A percentile compares a stretch with the other conserved stretches of the same genome.
phyloP scores from a whole-genome alignment of 2,113 vertebrate genomes.

The rat (Rattus norvegicus) region GRCr8 NC_086032.1:4327501-4328000 shows the following conservation, averaged over 20 bases:
- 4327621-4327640: background rate
- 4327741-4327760: background rate
- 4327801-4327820: background rate
- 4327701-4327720: background rate
- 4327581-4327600: constrained; percentile 5
- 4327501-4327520: constrained; percentile 69
- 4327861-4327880: background rate
- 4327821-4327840: background rate
- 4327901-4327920: background rate
- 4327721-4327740: constrained; percentile 16
- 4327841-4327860: background rate
- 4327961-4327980: background rate
- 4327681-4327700: constrained; percentile 12
- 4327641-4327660: background rate
- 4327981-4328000: background rate
- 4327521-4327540: constrained; percentile 65
- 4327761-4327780: background rate
- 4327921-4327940: background rate
- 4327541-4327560: constrained; percentile 2
- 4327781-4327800: background rate
- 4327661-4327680: background rate
- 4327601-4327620: background rate
- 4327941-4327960: background rate
- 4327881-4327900: background rate
- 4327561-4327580: constrained; percentile 62